Base-by-base conservation (phyloP, 2,797 vertebrate species). In the Urophycis tenuis region DNA sequence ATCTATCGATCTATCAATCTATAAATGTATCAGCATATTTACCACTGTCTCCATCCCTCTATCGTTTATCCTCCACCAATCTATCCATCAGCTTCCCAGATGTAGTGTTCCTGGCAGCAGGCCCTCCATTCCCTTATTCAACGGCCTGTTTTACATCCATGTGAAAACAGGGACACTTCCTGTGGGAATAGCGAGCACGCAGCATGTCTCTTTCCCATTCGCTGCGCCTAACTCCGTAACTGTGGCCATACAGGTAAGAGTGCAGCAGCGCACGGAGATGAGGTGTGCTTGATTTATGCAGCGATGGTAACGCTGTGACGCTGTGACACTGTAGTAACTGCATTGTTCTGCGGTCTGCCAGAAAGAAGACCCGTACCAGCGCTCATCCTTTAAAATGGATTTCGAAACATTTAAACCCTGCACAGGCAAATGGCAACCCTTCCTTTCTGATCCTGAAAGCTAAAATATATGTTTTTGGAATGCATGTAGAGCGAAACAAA, bases 161-260 rank as follows among this genome's bases (percentile, higher is more conserved):
- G 80, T 88, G 87, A 87, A 89, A 91, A 89, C 34, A 33, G 81
- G 91, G 81, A 89, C 86, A 85, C 74, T 34, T 87, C 86, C 87
- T 81, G 15, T 74, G 81, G 88, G 87, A 88, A 91, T 81, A 71
- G 85, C 87, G 86, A 86, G 87, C 86, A 88, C 80, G 81, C 80
- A 80, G 81, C 73, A 79, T 81, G 80, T 76, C 84, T 82, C 83
- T 87, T 86, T 82, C 77, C 77, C 73, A 85, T 87, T 80, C 75
- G 67, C 73, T 77, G 78, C 77, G 79, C 78, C 75, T 72, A 22
- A 29, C 19, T 29, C 0, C 29, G 73, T 41, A 82, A 87, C 74
- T 77, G 81, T 78, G 32, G 64, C 41, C 32, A 41, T 30, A 83
- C 71, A 79, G 75, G 82, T 80, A 77, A 45, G 78, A 75, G 60